These are phyloP conservation scores for Dinoponera quadriceps DNA, from an alignment of 1,140 invertebrate genomes.

Conservation along the genomic window DNA sequence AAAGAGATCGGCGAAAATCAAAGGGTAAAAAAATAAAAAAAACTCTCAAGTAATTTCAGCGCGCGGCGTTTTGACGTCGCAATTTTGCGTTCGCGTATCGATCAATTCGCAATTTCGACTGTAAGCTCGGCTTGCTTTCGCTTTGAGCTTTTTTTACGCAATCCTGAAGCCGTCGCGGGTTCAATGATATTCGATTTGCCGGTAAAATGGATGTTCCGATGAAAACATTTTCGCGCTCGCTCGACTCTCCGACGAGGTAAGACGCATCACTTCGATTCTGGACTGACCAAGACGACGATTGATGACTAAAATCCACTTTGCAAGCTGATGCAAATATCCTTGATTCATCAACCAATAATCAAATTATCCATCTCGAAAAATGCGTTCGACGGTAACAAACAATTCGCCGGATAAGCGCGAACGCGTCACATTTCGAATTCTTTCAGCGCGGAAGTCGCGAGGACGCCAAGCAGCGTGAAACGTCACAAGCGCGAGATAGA, in stretches of 20 bases:
- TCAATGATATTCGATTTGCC: conserved; percentile 28
- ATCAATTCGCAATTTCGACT: background rate
- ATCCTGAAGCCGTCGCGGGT: conserved; percentile 38
- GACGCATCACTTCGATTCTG: background rate
- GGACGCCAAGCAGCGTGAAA: background rate
- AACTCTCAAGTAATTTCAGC: background rate
- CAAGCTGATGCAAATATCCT: no score
- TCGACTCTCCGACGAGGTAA: conserved; percentile 17
- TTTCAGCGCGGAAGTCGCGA: conserved; percentile 24
- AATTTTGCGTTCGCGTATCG: no score
- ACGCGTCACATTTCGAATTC: conserved; percentile 35
- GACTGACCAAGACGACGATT: background rate
- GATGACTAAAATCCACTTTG: background rate
- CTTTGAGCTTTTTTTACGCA: background rate
- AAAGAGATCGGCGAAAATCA: background rate
- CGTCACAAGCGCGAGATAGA: conserved; percentile 40
- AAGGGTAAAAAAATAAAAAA: background rate
- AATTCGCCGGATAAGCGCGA: background rate
- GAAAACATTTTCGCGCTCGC: conserved; percentile 22
- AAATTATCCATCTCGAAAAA: background rate
- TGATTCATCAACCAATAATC: background rate
- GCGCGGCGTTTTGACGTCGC: no score
- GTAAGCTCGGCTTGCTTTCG: background rate
- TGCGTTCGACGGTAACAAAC: background rate
- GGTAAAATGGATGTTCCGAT: conserved; percentile 34